Evolutionary conservation across 2,113 vertebrate genomes (phyloP).

Genomic region (Galbula dea): DNA sequence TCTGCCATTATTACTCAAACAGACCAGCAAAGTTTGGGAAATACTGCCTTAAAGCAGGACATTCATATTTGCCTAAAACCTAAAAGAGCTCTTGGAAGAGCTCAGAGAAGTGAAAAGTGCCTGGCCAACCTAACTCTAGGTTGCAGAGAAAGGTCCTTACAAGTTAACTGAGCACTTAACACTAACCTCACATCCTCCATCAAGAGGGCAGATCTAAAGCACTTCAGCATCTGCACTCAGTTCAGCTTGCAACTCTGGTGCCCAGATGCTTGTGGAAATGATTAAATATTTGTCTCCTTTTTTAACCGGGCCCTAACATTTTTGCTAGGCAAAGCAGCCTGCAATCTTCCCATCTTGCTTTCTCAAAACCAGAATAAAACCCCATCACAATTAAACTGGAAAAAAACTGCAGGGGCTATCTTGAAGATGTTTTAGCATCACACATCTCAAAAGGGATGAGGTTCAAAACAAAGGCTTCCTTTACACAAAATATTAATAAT

Average conservation of each 20-base stretch:
- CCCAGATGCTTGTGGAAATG: neutral
- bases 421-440: neutral
- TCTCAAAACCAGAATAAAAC: neutral
- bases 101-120: neutral
- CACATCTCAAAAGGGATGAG: neutral
- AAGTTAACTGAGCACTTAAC: neutral
- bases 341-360: neutral
- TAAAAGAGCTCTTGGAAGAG: neutral
- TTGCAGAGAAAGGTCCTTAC: neutral
- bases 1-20: neutral
- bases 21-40: neutral
- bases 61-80: neutral
- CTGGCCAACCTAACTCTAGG: neutral
- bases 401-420: neutral
- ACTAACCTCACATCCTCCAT: neutral
- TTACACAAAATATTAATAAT: neutral
- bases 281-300: neutral
- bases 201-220: neutral
- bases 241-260: neutral
- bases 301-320: neutral
- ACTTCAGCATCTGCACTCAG: neutral
- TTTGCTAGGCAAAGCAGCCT: neutral
- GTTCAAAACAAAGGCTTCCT: neutral
- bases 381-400: neutral
- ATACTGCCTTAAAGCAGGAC: neutral